phyloP scores from a whole-genome alignment of 1,140 invertebrate species.

The Camponotus vicinus region DNA sequence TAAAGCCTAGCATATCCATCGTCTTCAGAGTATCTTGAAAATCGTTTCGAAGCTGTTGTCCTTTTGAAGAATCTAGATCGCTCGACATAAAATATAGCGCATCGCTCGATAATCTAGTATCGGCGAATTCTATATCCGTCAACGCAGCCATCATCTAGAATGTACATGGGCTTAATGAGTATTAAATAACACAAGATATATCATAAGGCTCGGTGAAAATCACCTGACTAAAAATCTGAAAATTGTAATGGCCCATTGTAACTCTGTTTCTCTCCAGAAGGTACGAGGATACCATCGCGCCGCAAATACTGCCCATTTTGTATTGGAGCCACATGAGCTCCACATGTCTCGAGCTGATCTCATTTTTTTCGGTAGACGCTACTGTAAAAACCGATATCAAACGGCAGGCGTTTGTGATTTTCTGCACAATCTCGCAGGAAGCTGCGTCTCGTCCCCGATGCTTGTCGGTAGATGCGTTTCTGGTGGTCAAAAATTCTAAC shows the following conservation, averaged over 20 bases:
- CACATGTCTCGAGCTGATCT: slow-evolving; percentile 89
- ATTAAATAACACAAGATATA: not conserved
- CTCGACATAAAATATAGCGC: slow-evolving; percentile 69
- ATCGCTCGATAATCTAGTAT: slow-evolving; percentile 62
- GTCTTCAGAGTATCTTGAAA: slow-evolving; percentile 79
- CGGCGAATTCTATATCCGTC: slow-evolving; percentile 55
- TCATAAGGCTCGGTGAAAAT: not conserved
- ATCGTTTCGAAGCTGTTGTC: slow-evolving; percentile 75
- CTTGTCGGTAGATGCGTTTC: slow-evolving; percentile 11
- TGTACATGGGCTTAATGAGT: not conserved
- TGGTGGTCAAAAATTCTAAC: slow-evolving; percentile 81
- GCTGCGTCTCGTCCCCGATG: not conserved
- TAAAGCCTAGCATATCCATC: slow-evolving; percentile 79
- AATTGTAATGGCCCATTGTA: slow-evolving; percentile 85
- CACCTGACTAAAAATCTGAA: slow-evolving; percentile 88
- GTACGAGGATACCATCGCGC: slow-evolving; percentile 89
- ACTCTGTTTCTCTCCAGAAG: slow-evolving; percentile 88
- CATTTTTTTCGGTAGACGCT: slow-evolving; percentile 89
- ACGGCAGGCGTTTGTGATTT: slow-evolving; percentile 75
- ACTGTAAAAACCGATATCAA: slow-evolving; percentile 82
- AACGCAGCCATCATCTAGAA: slow-evolving; percentile 62
- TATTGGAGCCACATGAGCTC: slow-evolving; percentile 84
- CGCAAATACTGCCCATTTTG: slow-evolving; percentile 87
- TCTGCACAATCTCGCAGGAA: slow-evolving; percentile 64
- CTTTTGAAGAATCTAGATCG: slow-evolving; percentile 30